Evolutionary conservation across 2,113 vertebrate species (phyloP).

Genomic region (Poicephalus meyeri): DNA sequence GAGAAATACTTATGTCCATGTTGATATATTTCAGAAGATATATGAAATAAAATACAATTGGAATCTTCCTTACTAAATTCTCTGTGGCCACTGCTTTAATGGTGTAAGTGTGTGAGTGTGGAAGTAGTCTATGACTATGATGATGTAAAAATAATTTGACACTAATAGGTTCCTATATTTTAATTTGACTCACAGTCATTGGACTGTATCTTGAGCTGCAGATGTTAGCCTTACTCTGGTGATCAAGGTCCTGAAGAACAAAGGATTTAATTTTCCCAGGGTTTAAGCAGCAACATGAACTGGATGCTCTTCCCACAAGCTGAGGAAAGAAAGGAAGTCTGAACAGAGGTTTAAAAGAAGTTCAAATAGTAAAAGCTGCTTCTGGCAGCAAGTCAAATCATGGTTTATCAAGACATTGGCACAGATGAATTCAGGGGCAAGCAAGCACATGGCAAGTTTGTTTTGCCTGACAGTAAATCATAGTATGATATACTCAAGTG

Average conservation of each 20-base stretch:
- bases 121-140: background rate
- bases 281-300: background rate
- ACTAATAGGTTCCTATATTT: background rate
- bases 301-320: background rate
- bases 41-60: background rate
- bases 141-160: background rate
- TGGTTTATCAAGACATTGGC: background rate
- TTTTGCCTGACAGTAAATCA: background rate
- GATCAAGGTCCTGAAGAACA: background rate
- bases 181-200: background rate
- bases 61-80: background rate
- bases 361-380: background rate
- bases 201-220: background rate
- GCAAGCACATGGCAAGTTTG: background rate
- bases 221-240: background rate
- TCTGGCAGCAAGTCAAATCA: background rate
- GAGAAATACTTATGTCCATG: background rate
- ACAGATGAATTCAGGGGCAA: background rate
- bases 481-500: background rate
- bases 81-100: background rate
- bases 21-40: background rate
- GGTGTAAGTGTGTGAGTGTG: fast-evolving
- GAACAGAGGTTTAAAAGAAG: background rate
- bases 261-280: background rate
- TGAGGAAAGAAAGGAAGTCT: fast-evolving